Evolutionary conservation across 2,888 invertebrate species (phyloP), one percentile per base, ranked within the genome.

Genomic region (Hypercompe scribonia): DNA sequence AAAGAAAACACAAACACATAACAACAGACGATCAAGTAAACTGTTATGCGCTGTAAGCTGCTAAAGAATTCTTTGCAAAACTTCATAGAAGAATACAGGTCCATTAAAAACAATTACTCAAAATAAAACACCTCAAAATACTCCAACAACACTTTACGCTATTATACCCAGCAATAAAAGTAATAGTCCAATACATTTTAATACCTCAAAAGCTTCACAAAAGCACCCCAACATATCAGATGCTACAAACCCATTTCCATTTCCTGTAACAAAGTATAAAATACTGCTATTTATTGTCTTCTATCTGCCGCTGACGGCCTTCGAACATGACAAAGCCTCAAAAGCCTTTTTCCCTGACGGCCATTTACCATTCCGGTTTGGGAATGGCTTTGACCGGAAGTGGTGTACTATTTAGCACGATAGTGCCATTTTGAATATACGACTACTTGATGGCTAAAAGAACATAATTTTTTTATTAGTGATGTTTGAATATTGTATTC

Each of bases 381-480:
- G 75, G 79, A 82, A 86, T 86, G 81, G 75, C 79, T 42, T 74
- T 81, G 80, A 79, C 82, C 87, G 86, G 83, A 84, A 84, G 78
- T 81, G 77, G 76, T 70, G 81, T 79, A 83, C 81, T 82, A 78
- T 80, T 81, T 69, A 77, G 71, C 79, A 68, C 71, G 74, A 82
- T 86, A 74, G 74, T 71, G 69, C 81, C 76, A 78, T 84, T 83
- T 73, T 24, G 70, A 63, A 77, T 74, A 74, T 73, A 77, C 65
- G 65, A 58, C 39, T 72, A 67, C 68, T 74, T 76, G 46, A 70
- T 50, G 34, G 68, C 65, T 65, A 75, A 75, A 75, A 72, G 70
- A 65, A 61, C 61, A 28, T 63, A 68, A 15, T 65, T 54, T 42
- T 70, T 54, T 42, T 70, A 39, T 34, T 24, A 11, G 31, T 18